Base-by-base conservation (phyloP, 2,888 invertebrate genomes). In the Toxonevra muliebris region DNA sequence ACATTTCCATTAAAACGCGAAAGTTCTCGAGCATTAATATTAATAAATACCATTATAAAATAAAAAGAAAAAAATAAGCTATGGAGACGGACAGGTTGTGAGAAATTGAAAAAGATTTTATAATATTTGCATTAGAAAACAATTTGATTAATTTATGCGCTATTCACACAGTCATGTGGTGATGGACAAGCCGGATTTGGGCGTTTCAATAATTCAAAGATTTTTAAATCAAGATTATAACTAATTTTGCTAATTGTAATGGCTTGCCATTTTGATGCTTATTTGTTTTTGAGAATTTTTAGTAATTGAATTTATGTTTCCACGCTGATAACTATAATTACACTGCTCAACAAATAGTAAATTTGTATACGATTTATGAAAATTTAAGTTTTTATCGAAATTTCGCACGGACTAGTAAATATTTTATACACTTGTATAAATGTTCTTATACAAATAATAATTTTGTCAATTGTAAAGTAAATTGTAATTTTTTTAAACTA, bases 341-440 rank as follows among this genome's bases (percentile, higher is more conserved):
- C 30, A 30, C 30, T 30, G 30, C 30, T 30, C 30, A 30, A 30
- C 30, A 30, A 30, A 30, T 4, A 4, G 30, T 7, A 30, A 30
- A 30, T 30, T 30, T 30, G 30, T 30, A 30, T 30, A 30, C 7
- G 30, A 30, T 30, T 7, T 30, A 30, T 30, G 30, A 30, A 11
- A 42, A n/a, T 43, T 19, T 12, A 42, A 41, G 19, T 52, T 50
- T 15, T 2, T 40, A 52, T 65, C 40, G 30, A 61, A 57, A 61
- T 45, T 66, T 52, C 40, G 30, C 30, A 30, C 30, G 7, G 7
- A 30, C 30, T 30, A 2, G 30, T 4, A 4, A 30, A 30, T 4
- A 20, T 40, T 66, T 61, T 50, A n/a, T n/a, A 61, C 66, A 66
- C 58, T 20, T 60, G n/a, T n/a, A n/a, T n/a, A 43, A 17, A 41